Conservation (phyloP, 1,140 invertebrate species). For the Cotesia chilonis region DNA sequence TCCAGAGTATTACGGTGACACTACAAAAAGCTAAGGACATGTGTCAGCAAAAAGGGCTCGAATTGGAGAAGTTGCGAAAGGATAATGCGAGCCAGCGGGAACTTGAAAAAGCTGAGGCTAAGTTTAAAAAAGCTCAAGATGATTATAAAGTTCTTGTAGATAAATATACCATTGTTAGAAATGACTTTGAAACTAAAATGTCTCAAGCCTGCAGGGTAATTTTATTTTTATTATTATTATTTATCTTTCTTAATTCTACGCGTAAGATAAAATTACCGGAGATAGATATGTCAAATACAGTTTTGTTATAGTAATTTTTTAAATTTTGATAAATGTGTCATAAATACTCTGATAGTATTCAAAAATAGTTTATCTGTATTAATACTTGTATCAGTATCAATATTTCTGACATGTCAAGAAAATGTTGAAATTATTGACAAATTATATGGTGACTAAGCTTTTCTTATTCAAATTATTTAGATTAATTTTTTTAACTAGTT, state of each 20-base stretch:
- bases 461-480: no score
- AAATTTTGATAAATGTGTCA: no score
- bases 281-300: no score
- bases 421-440: no score
- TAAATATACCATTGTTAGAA: slow-evolving; percentile 87
- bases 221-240: slow-evolving; percentile 8
- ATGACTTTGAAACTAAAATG: slow-evolving; percentile 96
- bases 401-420: no score
- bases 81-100: slow-evolving; percentile 91
- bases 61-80: slow-evolving; percentile 88
- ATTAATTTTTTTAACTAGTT: no score
- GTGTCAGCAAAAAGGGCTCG: slow-evolving; percentile 82
- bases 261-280: no score
- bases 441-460: no score
- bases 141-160: slow-evolving; percentile 90
- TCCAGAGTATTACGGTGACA: slow-evolving; percentile 86
- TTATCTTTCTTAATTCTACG: not conserved
- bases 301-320: no score
- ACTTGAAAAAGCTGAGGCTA: slow-evolving; percentile 90
- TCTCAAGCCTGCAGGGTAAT: slow-evolving; percentile 85
- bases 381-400: no score
- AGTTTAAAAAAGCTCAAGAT: slow-evolving; percentile 92
- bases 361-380: no score
- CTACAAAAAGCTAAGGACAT: slow-evolving; percentile 91
- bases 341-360: no score